Evolutionary conservation across 2,113 vertebrate genomes (phyloP), one percentile per base, ranked within the genome.

Genomic region (Bubo bubo): DNA sequence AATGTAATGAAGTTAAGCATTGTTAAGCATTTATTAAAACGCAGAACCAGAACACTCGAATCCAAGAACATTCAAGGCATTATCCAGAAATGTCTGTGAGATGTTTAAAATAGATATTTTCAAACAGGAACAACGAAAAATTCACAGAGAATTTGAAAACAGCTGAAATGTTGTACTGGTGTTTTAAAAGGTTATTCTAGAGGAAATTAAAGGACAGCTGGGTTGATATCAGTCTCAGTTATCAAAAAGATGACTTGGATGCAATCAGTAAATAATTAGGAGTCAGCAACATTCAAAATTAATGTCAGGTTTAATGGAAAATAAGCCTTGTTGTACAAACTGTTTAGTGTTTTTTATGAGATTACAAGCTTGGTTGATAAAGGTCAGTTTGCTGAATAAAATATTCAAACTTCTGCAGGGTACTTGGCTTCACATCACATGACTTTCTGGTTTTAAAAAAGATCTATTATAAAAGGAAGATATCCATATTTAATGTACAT

Each of bases 201-300:
- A 50, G 22, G 27, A 91, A 81, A 85, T 79, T 60, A 79, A 73
- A 83, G 32, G 26, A 93, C 56, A 30, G 9, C 10, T 66, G 55
- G 16, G 23, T 41, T 94, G 67, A 28, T 79, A 83, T 53, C 58
- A 88, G 3, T 63, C 58, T 82, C 32, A 5, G 24, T 79, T 90
- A 86, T 82, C 37, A 68, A 70, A 89, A 82, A 76, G 14, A 27
- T 90, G 30, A 53, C 15, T 45, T 92, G 58, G 15, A 53, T 77
- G n/a, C 23, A 93, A 86, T 77, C 45, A 93, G 53, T 60, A 95
- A 84, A 87, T 68, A 91, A 85, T 64, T 90, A 79, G 90, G 12
- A 85, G 45, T 88, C 3, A 1, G n/a, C 27, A 86, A 14, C 37
- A 43, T 74, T 66, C 32, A 73, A 86, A 96, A 90, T 70, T 93